phyloP scores from a whole-genome alignment of 1,140 invertebrate genomes.

The Adelges cooleyi region DNA sequence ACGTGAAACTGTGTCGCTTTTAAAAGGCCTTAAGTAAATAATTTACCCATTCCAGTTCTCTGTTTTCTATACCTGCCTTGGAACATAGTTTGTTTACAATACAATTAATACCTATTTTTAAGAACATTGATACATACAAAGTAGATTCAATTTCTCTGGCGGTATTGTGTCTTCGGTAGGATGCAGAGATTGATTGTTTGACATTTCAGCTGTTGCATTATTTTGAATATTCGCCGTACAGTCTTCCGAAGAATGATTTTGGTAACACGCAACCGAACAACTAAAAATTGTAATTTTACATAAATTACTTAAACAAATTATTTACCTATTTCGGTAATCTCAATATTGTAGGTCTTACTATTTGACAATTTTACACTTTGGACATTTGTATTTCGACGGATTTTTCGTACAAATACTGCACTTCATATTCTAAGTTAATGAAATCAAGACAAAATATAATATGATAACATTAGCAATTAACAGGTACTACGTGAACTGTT shows the following conservation, averaged over 20 bases:
- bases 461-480: too few relatives aligned
- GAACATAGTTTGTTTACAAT: too few relatives aligned
- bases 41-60: too few relatives aligned
- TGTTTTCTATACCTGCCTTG: too few relatives aligned
- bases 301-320: background rate
- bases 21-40: too few relatives aligned
- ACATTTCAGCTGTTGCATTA: background rate
- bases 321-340: too few relatives aligned
- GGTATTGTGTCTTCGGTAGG: slow-evolving; percentile 19
- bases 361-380: slow-evolving; percentile 8
- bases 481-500: too few relatives aligned
- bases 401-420: slow-evolving; percentile 3
- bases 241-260: background rate
- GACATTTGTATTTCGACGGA: slow-evolving; percentile 6
- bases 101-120: too few relatives aligned
- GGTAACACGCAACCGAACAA: slow-evolving; percentile 19
- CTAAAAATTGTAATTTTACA: background rate
- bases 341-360: background rate
- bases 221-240: background rate
- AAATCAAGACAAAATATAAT: too few relatives aligned
- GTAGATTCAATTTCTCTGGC: slow-evolving; percentile 16
- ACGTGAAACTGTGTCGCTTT: too few relatives aligned
- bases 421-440: too few relatives aligned
- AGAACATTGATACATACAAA: slow-evolving; percentile 7
- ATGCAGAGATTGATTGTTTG: background rate